Conservation (phyloP, 1,140 invertebrate species). For the Teleogryllus occipitalis region DNA sequence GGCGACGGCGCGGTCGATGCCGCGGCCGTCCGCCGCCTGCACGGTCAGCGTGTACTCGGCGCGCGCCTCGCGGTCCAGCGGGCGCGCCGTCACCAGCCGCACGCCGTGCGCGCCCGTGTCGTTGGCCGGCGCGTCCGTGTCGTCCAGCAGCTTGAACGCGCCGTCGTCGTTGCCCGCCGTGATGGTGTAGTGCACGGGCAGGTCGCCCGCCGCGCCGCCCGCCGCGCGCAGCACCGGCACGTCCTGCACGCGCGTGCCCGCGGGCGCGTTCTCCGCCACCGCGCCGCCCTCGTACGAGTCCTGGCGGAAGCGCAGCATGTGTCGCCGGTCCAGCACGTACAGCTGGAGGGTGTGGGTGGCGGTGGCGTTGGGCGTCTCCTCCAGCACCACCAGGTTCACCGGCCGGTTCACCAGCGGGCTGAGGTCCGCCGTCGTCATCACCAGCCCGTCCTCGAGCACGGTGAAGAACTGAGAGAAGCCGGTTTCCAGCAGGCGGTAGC, state of each 20-base stretch:
- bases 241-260: slow-evolving; percentile 56
- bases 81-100: slow-evolving; percentile 57
- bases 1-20: slow-evolving; percentile 62
- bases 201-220: slow-evolving; percentile 32
- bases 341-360: slow-evolving; percentile 70
- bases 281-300: slow-evolving; percentile 50
- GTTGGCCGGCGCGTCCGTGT: slow-evolving; percentile 26
- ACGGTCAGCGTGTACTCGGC: slow-evolving; percentile 60
- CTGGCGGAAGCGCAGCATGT: slow-evolving; percentile 67
- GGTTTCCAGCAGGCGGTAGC: slow-evolving; percentile 61
- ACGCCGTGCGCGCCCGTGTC: slow-evolving; percentile 45
- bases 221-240: slow-evolving; percentile 54
- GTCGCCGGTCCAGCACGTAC: slow-evolving; percentile 68
- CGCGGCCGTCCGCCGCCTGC: slow-evolving; percentile 56
- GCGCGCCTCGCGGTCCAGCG: slow-evolving; percentile 63
- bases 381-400: slow-evolving; percentile 68
- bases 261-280: slow-evolving; percentile 63
- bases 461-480: slow-evolving; percentile 76
- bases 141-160: slow-evolving; percentile 59
- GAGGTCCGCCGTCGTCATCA: slow-evolving; percentile 82
- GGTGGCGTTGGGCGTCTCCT: slow-evolving; percentile 67
- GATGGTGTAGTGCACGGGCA: slow-evolving; percentile 67
- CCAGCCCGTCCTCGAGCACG: slow-evolving; percentile 74
- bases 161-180: slow-evolving; percentile 59
- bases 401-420: slow-evolving; percentile 68